phyloP scores from a whole-genome alignment of 2,113 vertebrate species.

The Carassius auratus region DNA sequence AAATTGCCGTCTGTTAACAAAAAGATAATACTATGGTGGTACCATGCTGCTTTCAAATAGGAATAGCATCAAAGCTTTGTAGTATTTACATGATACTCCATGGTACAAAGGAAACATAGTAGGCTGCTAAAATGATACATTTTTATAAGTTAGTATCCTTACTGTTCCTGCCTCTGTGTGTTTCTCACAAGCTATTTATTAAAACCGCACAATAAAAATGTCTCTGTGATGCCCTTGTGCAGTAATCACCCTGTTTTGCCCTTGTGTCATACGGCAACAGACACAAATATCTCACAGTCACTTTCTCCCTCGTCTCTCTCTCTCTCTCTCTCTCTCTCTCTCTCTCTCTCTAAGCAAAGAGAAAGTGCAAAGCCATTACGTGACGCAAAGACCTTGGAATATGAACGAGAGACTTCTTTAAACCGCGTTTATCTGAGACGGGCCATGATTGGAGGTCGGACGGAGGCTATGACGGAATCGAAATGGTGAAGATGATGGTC shows the following conservation, averaged over 20 bases:
- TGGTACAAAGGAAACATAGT: not conserved
- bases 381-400: slow-evolving; percentile 10
- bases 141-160: not conserved
- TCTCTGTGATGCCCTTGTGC: not conserved
- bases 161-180: not conserved
- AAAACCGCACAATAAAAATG: not conserved
- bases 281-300: not conserved
- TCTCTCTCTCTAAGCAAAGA: not conserved
- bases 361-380: not conserved
- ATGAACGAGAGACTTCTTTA: slow-evolving; percentile 1
- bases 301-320: not conserved
- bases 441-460: not conserved
- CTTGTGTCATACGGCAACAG: not conserved
- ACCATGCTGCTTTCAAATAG: not conserved
- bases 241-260: not conserved
- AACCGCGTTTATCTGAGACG: not conserved
- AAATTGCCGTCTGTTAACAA: not conserved
- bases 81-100: not conserved
- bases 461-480: not conserved
- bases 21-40: not conserved
- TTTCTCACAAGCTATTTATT: slow-evolving; percentile 1
- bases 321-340: not conserved
- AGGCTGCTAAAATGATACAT: not conserved
- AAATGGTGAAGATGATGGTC: slow-evolving; percentile 9
- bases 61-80: not conserved